Evolutionary conservation across 2,113 vertebrate genomes (phyloP), one percentile per base, ranked within the genome.

Genomic region (Caranx ignobilis): DNA sequence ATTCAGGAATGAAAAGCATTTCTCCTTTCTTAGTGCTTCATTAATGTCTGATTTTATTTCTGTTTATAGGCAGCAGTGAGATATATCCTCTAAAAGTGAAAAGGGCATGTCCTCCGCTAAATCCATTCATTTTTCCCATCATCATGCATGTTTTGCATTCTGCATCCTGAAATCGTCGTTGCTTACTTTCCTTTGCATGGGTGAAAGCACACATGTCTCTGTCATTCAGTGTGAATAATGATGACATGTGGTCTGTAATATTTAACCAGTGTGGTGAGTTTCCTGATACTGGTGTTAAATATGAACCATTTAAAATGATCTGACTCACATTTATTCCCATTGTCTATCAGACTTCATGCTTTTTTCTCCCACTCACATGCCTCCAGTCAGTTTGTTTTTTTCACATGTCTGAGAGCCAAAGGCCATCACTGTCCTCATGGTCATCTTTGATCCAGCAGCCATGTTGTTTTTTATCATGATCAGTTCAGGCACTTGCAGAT

Each of bases 161-260:
- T 37, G 15, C 21, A 43, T 56, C 15, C 21, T 9, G 0, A 54
- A 56, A 0, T 60, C 39, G 6, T 72, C 16, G 2, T 69, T 52
- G 59, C 56, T 35, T 37, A 0, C 34, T 87, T 72, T 72, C 50
- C 15, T 86, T 68, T 87, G 88, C 88, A 88, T 85, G 82, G 50
- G 48, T 79, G 52, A 26, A 70, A 19, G 15, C 37, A 34, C 34
- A 26, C 37, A 8, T 26, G 47, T 54, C 87, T 84, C 69, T 75
- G 71, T 85, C 56, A 6, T 16, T 57, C n/a, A 16, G 11, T 73
- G 16, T 48, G 13, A 84, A 18, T 43, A 61, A 31, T 19, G 10
- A 79, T 60, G 37, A 6, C 32, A 76, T 62, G 31, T 19, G 12
- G n/a, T 75, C 45, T 70, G 47, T 66, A 47, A 31, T 41, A 0